A percentile compares a stretch with the other conserved stretches of the same genome.
Evolutionary conservation across 2,888 invertebrate species (phyloP).

Genomic region (Colostygia pectinataria): DNA sequence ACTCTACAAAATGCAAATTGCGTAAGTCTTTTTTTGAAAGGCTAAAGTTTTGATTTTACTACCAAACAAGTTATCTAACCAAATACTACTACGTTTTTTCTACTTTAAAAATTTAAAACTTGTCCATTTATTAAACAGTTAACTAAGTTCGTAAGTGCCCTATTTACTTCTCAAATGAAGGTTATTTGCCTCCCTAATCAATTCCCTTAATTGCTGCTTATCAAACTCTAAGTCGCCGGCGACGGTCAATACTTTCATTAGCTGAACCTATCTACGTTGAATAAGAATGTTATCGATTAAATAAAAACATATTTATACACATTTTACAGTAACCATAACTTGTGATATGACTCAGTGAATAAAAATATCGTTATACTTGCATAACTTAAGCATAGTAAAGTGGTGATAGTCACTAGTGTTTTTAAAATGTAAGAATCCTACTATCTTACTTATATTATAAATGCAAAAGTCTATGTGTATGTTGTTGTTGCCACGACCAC

Average conservation of each 20-base stretch:
- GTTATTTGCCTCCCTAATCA: conserved; percentile 31
- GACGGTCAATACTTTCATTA: conserved; percentile 38
- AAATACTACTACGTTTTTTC: too few relatives aligned
- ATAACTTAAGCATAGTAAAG: conserved; percentile 10
- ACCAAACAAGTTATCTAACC: too few relatives aligned
- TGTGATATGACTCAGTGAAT: conserved; percentile 48
- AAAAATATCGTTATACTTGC: too few relatives aligned
- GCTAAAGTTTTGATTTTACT: neutral
- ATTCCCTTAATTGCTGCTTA: conserved; percentile 31
- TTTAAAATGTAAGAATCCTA: too few relatives aligned
- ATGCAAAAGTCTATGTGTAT: too few relatives aligned
- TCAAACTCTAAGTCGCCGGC: conserved; percentile 32
- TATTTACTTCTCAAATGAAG: conserved; percentile 33
- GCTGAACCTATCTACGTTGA: conserved; percentile 16
- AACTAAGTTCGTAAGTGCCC: conserved; percentile 23
- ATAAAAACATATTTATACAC: conserved; percentile 50
- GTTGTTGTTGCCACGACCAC: too few relatives aligned
- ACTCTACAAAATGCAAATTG: conserved; percentile 10
- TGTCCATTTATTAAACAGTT: too few relatives aligned
- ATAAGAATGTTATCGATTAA: conserved; percentile 12
- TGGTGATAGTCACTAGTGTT: too few relatives aligned
- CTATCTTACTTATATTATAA: too few relatives aligned
- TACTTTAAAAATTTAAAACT: too few relatives aligned
- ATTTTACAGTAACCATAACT: conserved; percentile 54
- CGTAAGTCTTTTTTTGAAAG: neutral